Evolutionary conservation across 1,140 invertebrate species (phyloP).

Genomic region (Zelostemma sp.): DNA sequence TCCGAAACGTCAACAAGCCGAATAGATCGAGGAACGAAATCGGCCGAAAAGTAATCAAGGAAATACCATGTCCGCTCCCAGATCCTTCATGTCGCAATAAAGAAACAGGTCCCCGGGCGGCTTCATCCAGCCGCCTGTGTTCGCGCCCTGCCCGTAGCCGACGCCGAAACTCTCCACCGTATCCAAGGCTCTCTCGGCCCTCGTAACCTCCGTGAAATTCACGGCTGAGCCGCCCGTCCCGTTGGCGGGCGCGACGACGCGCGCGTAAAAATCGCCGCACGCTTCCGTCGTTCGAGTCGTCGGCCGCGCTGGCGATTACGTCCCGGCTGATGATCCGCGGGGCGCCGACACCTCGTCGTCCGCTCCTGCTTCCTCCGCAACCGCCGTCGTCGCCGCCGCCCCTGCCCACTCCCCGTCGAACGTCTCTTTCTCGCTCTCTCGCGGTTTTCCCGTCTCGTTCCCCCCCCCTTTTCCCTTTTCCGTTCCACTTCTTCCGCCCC

Average conservation of each 20-base stretch:
- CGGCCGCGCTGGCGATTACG: slow-evolving; percentile 15
- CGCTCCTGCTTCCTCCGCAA: too few relatives aligned
- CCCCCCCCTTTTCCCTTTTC: too few relatives aligned
- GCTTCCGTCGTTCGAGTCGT: slow-evolving; percentile 32
- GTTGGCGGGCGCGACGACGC: slow-evolving; percentile 42
- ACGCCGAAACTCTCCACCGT: slow-evolving; percentile 70
- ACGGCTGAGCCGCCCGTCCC: slow-evolving; percentile 59
- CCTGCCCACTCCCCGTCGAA: too few relatives aligned
- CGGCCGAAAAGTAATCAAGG: not conserved
- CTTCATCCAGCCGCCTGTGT: slow-evolving; percentile 74
- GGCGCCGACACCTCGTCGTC: too few relatives aligned
- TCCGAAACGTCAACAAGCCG: too few relatives aligned
- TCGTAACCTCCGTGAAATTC: slow-evolving; percentile 62
- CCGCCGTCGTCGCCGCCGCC: too few relatives aligned
- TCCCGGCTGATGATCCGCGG: too few relatives aligned
- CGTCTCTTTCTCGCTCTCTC: too few relatives aligned
- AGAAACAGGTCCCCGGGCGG: slow-evolving; percentile 79
- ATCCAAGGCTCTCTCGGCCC: slow-evolving; percentile 63
- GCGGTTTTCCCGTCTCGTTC: too few relatives aligned
- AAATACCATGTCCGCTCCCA: slow-evolving; percentile 81
- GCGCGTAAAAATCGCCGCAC: slow-evolving; percentile 30
- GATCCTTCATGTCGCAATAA: slow-evolving; percentile 80
- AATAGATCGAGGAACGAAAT: too few relatives aligned
- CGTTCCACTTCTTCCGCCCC: too few relatives aligned
- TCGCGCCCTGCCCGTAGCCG: slow-evolving; percentile 62